Evolutionary conservation across 2,797 vertebrate genomes (phyloP).

Genomic region (Enteromius afrohamiltoni): DNA sequence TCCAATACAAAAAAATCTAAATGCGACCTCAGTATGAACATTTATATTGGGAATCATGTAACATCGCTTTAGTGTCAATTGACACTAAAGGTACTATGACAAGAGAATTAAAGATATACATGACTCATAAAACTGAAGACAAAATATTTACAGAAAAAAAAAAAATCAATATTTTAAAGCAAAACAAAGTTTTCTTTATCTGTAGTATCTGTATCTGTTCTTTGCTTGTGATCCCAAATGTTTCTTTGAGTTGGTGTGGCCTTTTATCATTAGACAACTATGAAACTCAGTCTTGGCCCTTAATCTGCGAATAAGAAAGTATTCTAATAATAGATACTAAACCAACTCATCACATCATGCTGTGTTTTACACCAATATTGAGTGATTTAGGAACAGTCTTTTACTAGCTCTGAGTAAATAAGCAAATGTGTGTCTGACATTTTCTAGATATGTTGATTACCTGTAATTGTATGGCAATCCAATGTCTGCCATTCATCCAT

Average conservation of each 20-base stretch:
- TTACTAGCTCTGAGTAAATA: background rate
- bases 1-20: background rate
- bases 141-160: background rate
- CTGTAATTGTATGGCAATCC: background rate
- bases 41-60: background rate
- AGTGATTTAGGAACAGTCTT: background rate
- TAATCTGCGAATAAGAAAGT: background rate
- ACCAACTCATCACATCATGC: background rate
- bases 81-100: background rate
- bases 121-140: background rate
- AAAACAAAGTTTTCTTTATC: background rate
- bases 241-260: background rate
- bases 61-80: background rate
- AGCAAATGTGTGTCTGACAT: background rate
- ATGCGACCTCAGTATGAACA: background rate
- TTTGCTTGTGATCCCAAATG: background rate
- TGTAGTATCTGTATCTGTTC: background rate
- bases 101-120: background rate
- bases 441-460: too few species aligned
- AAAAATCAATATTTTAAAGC: background rate
- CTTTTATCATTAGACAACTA: too few species aligned
- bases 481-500: background rate
- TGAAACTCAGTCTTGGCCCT: too few species aligned
- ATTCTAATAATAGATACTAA: background rate
- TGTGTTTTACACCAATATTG: background rate